Evolutionary conservation across 2,797 vertebrate species (phyloP), one percentile per base, ranked within the genome.

Genomic region (Anas bahamensis): DNA sequence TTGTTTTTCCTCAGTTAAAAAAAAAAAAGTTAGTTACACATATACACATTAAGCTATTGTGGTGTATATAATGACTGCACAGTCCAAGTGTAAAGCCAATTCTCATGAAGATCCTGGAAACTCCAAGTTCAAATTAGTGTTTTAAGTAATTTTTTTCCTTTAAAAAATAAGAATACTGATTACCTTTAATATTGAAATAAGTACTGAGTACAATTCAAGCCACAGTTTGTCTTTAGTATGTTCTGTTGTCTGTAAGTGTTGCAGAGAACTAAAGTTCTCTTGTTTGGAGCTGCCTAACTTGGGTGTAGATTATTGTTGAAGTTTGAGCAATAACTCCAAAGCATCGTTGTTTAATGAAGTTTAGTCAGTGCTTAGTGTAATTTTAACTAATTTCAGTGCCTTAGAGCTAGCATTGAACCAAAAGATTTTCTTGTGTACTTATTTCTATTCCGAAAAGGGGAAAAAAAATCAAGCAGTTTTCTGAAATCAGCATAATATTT

Each of bases 401-500:
- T 90, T 78, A 82, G 75, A 88, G 63, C 26, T 94, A 80, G 79
- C 52, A 31, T 76, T 70, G 84, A 85, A 93, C 74, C 39, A 71
- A 50, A 89, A 80, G 1, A 56, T 90, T 90, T 89, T 73, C 80
- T 75, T 11, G 17, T 82, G 53, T 93, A 75, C 80, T 86, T 83
- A 80, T 21, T 96, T 95, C 68, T 91, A 35, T 85, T 92, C 70
- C 14, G 5, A 91, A 77, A 91, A 75, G 50, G 60, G 21, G 37
- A 59, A 71, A 80, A 80, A 83, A 87, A 83, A 83, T 19, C 28
- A 78, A 90, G 86, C 29, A 7, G 48, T 93, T 83, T 94, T 89
- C 71, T 93, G 73, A 94, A 96, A 87, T 87, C 19, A 2, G 57
- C 46, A n/a, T 75, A 41, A 84, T 83, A 93, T 96, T 97, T 95